Evolutionary conservation across 1,140 invertebrate genomes (phyloP).

Genomic region (Hermetia illucens): DNA sequence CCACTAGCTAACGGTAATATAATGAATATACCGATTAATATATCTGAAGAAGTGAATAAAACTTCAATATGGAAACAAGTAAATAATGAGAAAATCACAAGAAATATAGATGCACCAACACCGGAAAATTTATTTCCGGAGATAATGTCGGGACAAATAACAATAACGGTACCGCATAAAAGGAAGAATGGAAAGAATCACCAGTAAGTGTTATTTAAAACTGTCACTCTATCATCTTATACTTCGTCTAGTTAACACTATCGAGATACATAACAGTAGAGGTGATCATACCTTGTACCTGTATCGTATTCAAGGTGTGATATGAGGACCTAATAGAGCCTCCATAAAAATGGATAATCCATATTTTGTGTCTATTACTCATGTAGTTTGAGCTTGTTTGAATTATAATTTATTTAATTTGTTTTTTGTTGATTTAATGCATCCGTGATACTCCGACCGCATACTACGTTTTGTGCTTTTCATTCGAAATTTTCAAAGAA

Average conservation of each 20-base stretch:
- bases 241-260: neutral
- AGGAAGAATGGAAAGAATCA: slow-evolving; percentile 22
- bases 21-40: slow-evolving; percentile 65
- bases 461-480: too few relatives aligned
- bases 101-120: too few relatives aligned
- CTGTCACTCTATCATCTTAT: neutral
- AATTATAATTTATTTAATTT: too few relatives aligned
- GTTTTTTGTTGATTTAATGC: too few relatives aligned
- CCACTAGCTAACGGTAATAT: slow-evolving; percentile 81
- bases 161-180: slow-evolving; percentile 10
- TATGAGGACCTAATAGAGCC: neutral
- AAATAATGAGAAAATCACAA: slow-evolving; percentile 27
- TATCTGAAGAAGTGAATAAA: slow-evolving; percentile 86
- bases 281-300: neutral
- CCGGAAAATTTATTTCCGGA: neutral
- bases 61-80: slow-evolving; percentile 91
- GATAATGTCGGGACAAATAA: slow-evolving; percentile 1
- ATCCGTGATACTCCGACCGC: too few relatives aligned
- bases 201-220: slow-evolving; percentile 23
- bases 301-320: too few relatives aligned
- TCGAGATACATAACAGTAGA: neutral
- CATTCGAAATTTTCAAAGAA: too few relatives aligned
- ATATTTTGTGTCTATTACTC: neutral
- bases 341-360: neutral
- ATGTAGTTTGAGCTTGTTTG: neutral